Conservation (phyloP, 2,113 vertebrate genomes). For the Tringa solitaria region DNA sequence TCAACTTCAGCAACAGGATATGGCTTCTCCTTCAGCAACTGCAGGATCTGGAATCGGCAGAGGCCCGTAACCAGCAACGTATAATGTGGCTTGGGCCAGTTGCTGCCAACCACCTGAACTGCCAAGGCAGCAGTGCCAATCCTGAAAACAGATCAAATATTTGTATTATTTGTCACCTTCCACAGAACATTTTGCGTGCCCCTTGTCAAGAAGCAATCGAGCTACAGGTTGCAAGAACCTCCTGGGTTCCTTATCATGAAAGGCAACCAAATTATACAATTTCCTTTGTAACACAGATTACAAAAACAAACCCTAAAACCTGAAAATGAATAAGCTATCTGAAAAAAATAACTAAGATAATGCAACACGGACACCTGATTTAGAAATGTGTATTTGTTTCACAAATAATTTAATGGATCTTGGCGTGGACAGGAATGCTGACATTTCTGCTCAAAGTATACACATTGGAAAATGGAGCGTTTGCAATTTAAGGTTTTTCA, state of each 20-base stretch:
- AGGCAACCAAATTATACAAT: not conserved
- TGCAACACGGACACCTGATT: accelerated
- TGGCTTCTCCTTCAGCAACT: conserved; percentile 86
- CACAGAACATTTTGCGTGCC: not conserved
- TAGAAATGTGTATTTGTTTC: not conserved
- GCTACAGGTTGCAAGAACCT: not conserved
- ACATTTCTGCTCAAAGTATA: not conserved
- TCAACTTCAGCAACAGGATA: conserved; percentile 90
- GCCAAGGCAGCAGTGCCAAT: conserved; percentile 92
- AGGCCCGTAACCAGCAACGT: conserved; percentile 91
- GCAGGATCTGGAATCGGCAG: conserved; percentile 88
- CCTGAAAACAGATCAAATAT: conserved; percentile 66
- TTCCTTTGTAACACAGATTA: not conserved
- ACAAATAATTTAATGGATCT: not conserved
- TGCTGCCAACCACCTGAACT: conserved; percentile 96
- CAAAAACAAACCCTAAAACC: not conserved
- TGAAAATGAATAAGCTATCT: not conserved
- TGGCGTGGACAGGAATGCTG: not conserved
- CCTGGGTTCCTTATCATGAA: not conserved
- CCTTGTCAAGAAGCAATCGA: not conserved
- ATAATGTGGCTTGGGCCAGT: conserved; percentile 98
- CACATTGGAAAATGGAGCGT: accelerated
- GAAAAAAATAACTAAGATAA: not conserved
- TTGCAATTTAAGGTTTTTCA: not conserved
- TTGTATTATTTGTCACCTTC: not conserved